Evolutionary conservation across 2,888 invertebrate species (phyloP).

Genomic region (Cheilosia scutellata): DNA sequence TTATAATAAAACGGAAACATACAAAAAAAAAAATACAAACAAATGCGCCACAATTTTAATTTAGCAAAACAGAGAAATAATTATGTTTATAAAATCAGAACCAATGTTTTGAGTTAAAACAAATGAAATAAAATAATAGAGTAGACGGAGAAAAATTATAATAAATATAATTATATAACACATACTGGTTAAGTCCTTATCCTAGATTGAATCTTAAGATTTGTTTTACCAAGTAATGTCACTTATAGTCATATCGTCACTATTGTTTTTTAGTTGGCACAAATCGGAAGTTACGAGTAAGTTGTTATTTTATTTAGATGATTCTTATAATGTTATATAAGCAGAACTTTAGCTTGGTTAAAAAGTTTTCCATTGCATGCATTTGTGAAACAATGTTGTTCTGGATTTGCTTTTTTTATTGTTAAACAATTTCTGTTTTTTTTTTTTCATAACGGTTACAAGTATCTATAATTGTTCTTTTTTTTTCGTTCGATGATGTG

Average conservation of each 20-base stretch:
- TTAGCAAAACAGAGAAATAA: conserved; percentile 36
- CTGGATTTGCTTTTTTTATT: conserved; percentile 40
- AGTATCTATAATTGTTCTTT: conserved; percentile 17
- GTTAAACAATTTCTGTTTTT: conserved; percentile 14
- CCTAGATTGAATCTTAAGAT: conserved; percentile 23
- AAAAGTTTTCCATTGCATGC: conserved; percentile 43
- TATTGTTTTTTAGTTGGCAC: conserved; percentile 60
- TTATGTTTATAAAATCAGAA: conserved; percentile 15
- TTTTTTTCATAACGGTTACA: conserved; percentile 22
- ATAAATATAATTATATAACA: conserved; percentile 62
- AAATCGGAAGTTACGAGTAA: conserved; percentile 59
- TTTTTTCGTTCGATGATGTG: conserved; percentile 30
- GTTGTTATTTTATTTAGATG: conserved; percentile 19
- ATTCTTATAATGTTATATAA: conserved; percentile 28
- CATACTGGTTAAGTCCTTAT: conserved; percentile 40
- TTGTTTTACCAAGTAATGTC: conserved; percentile 27
- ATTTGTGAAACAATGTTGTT: conserved; percentile 31
- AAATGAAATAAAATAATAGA: conserved; percentile 12
- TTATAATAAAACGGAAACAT: conserved; percentile 48
- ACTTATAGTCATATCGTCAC: conserved; percentile 44
- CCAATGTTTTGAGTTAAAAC: conserved; percentile 37
- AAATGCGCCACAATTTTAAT: conserved; percentile 41
- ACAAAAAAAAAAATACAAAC: conserved; percentile 55
- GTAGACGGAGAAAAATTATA: conserved; percentile 29
- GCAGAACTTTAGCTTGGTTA: too few relatives aligned